Conservation (phyloP, 1,140 invertebrate genomes). For the Halictus rubicundus region DNA sequence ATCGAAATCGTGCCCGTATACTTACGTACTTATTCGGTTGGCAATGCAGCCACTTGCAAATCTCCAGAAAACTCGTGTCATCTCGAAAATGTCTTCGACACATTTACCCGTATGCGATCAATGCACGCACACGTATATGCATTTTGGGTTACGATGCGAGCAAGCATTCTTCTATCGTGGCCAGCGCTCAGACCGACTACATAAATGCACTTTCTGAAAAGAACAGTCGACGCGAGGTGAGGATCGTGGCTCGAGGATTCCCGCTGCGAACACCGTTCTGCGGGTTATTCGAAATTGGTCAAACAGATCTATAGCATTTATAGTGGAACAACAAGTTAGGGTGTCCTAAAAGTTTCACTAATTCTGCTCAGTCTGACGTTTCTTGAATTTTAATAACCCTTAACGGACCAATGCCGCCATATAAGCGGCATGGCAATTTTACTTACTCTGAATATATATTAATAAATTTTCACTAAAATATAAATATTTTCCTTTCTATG, state of each 20-base stretch:
- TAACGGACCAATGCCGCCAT: too few species aligned
- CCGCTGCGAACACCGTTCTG: slow-evolving; percentile 23
- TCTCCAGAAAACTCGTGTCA: slow-evolving; percentile 6
- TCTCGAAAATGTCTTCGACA: slow-evolving; percentile 8
- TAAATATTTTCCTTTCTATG: too few species aligned
- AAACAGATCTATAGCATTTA: slow-evolving; percentile 1
- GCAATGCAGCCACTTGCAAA: slow-evolving; percentile 34
- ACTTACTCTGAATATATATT: too few species aligned
- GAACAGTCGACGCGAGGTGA: background rate
- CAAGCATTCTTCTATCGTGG: background rate
- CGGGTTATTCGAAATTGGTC: slow-evolving; percentile 22
- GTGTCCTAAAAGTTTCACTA: background rate
- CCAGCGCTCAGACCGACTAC: background rate
- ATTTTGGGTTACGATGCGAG: background rate
- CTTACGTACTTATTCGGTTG: slow-evolving; percentile 14
- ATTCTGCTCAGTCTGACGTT: too few species aligned
- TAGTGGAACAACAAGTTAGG: background rate
- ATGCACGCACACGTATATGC: background rate
- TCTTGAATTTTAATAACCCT: too few species aligned
- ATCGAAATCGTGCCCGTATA: slow-evolving; percentile 44
- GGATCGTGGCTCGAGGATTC: background rate
- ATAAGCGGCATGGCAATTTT: too few species aligned
- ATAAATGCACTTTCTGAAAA: slow-evolving; percentile 10
- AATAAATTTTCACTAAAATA: too few species aligned
- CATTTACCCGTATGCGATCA: slow-evolving; percentile 37